Conservation (phyloP, 2,888 invertebrate genomes). For the Pecten maximus region DNA sequence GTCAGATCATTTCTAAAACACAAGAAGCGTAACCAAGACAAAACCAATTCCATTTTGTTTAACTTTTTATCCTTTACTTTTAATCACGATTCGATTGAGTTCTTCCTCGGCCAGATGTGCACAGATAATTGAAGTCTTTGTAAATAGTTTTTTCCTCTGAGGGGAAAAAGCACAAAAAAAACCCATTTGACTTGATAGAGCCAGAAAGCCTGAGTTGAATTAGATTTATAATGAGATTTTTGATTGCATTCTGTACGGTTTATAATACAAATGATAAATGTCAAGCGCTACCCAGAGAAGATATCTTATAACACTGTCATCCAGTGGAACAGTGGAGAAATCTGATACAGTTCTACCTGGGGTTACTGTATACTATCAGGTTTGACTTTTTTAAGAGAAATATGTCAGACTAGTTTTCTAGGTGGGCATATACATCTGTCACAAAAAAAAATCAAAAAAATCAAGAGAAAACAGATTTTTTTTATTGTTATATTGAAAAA, state of each 20-base stretch:
- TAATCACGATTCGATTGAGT: neutral
- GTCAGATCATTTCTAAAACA: neutral
- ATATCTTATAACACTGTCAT: neutral
- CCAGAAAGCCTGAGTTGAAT: constrained; percentile 19
- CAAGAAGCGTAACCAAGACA: neutral
- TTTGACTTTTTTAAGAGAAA: neutral
- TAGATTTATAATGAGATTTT: constrained; percentile 33
- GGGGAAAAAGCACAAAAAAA: neutral
- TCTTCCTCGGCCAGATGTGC: constrained; percentile 1
- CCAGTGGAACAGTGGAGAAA: neutral
- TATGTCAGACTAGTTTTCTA: neutral
- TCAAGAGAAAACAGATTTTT: neutral
- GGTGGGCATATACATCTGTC: neutral
- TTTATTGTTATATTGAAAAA: neutral
- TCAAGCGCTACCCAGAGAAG: neutral
- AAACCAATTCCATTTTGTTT: constrained; percentile 24
- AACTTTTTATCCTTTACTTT: constrained; percentile 29
- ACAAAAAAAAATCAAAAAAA: no score
- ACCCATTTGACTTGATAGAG: neutral
- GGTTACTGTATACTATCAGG: neutral
- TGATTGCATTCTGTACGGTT: constrained; percentile 25
- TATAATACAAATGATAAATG: constrained; percentile 18
- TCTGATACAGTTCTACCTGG: neutral
- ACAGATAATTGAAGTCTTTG: constrained; percentile 24
- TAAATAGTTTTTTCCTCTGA: neutral